phyloP scores from a whole-genome alignment of 35 echinoderm and acorn worm species.

The Ophioderma brevispina region DNA sequence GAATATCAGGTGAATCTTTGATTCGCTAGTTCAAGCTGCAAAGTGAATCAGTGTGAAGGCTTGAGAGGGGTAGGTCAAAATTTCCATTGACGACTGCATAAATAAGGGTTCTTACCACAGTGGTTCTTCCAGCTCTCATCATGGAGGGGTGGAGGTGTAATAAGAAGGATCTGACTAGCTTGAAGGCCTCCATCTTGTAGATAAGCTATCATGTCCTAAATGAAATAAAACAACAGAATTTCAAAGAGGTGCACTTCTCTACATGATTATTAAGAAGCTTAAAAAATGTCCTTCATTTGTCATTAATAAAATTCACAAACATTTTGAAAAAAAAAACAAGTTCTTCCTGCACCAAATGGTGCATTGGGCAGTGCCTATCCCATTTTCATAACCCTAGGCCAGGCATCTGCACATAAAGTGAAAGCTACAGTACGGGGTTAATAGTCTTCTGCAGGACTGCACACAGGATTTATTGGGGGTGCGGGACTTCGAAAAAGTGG shows the following conservation, averaged over 20 bases:
- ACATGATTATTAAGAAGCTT: neutral
- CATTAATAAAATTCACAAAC: neutral
- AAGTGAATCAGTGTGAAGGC: too few species aligned
- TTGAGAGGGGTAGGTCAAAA: too few species aligned
- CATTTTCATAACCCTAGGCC: neutral
- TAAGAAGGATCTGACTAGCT: slow-evolving; percentile 64
- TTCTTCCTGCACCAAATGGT: neutral
- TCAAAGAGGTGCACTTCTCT: neutral
- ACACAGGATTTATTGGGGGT: too few species aligned
- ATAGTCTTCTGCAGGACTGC: too few species aligned
- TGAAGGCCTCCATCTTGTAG: slow-evolving; percentile 47
- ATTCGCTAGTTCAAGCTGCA: too few species aligned
- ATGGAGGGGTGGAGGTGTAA: slow-evolving; percentile 71
- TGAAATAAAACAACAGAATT: neutral
- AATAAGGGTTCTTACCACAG: slow-evolving; percentile 27
- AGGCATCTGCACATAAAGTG: too few species aligned
- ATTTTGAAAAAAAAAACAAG: neutral
- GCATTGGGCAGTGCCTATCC: neutral
- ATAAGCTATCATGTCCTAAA: slow-evolving; percentile 73
- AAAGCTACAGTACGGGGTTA: too few species aligned
- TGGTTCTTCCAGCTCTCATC: slow-evolving; percentile 54
- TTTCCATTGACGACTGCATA: too few species aligned
- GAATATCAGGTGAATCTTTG: too few species aligned
- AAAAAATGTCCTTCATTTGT: neutral
- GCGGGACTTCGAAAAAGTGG: too few species aligned